Conservation (phyloP, 2,888 invertebrate species). For the Apodemia mormo region DNA sequence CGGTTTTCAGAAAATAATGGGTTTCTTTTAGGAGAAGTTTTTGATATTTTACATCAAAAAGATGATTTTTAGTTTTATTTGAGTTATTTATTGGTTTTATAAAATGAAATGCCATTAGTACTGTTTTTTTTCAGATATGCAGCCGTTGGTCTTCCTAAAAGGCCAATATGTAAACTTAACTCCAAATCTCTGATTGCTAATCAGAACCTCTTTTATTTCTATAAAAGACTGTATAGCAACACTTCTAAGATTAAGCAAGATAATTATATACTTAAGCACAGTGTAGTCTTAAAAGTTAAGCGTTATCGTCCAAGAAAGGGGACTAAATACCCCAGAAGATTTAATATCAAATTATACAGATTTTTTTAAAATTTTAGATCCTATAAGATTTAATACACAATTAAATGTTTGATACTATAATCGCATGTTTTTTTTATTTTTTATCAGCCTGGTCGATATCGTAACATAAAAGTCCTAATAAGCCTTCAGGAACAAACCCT, state of each 20-base stretch:
- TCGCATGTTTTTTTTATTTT: not conserved
- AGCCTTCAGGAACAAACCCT: conserved; percentile 12
- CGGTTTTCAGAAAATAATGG: too few relatives aligned
- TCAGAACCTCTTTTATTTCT: not conserved
- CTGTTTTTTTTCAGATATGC: conserved; percentile 14
- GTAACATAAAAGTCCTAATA: conserved; percentile 16
- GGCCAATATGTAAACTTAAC: conserved; percentile 20
- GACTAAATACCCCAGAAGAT: not conserved
- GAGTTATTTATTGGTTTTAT: not conserved
- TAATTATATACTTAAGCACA: not conserved
- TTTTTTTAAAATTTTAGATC: not conserved
- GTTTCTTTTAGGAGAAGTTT: too few relatives aligned
- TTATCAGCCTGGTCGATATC: too few relatives aligned
- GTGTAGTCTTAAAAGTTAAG: not conserved
- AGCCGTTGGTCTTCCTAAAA: conserved; percentile 29
- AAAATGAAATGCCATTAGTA: not conserved
- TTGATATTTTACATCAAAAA: too few relatives aligned
- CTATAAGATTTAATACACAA: not conserved
- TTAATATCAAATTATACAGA: not conserved
- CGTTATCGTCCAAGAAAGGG: not conserved
- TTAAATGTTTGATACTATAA: not conserved
- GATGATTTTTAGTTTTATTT: not conserved
- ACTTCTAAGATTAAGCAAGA: not conserved
- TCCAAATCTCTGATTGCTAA: not conserved
- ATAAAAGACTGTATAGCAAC: not conserved